These are phyloP conservation scores for Deroplatys truncata DNA, from an alignment of 2,888 invertebrate species.

Conservation along the genomic window DNA sequence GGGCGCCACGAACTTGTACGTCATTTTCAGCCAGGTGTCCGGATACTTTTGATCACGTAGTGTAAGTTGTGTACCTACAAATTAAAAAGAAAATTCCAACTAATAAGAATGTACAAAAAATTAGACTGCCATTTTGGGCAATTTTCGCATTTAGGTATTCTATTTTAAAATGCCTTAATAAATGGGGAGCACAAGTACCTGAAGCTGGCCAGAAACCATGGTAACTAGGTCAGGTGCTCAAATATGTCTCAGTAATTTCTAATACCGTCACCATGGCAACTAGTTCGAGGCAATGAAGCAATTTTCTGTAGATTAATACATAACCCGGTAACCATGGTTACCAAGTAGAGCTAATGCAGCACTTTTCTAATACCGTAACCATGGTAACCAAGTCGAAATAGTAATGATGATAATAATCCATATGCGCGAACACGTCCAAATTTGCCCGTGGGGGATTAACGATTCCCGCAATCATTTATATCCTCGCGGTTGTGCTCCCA, in stretches of 20 bases:
- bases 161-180: too few species aligned
- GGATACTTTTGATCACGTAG: too few species aligned
- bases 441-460: constrained; percentile 24
- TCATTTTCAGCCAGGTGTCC: too few species aligned
- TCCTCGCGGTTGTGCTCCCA: not conserved
- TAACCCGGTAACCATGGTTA: not conserved
- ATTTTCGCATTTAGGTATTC: too few species aligned
- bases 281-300: not conserved
- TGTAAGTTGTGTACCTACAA: too few species aligned
- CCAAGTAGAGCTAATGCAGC: not conserved
- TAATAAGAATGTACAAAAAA: too few species aligned
- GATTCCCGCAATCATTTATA: constrained; percentile 18
- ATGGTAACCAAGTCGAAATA: not conserved
- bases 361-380: not conserved
- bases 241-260: not conserved
- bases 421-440: constrained; percentile 23
- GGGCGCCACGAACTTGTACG: too few species aligned
- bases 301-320: not conserved
- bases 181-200: too few species aligned
- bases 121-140: too few species aligned
- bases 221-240: too few species aligned
- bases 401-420: not conserved
- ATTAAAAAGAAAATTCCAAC: too few species aligned
- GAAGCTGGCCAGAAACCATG: too few species aligned
- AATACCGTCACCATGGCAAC: not conserved